These are phyloP conservation scores for Lithophane semibrunnea DNA, from an alignment of 2,888 invertebrate genomes.

Conservation along the genomic window DNA sequence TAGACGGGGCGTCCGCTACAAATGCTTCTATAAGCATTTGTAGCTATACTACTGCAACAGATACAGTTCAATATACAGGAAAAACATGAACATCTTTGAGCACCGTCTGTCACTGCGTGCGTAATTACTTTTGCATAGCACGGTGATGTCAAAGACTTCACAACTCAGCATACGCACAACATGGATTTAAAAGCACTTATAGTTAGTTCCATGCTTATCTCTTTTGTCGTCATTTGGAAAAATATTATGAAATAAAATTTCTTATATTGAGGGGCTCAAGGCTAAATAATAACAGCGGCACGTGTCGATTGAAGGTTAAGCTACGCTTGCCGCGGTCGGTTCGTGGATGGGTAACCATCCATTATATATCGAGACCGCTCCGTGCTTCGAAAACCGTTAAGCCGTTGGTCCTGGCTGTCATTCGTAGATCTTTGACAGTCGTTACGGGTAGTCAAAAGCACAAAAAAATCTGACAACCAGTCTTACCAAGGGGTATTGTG, in stretches of 20 bases:
- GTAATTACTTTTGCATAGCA: neutral
- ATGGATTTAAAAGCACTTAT: conserved; percentile 15
- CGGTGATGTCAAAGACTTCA: conserved; percentile 19
- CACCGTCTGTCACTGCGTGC: neutral
- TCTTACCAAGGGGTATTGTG: neutral
- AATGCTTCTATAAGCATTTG: too few species aligned
- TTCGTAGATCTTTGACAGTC: neutral
- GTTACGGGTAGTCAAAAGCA: neutral
- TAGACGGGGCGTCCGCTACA: too few species aligned
- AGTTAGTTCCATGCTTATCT: conserved; percentile 9
- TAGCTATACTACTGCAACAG: neutral
- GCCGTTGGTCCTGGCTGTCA: neutral
- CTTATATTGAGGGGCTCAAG: neutral
- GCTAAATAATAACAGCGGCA: neutral
- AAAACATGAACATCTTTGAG: neutral
- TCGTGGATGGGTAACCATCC: neutral
- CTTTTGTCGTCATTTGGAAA: conserved; percentile 1
- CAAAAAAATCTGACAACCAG: neutral
- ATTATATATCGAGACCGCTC: neutral
- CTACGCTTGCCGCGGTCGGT: neutral
- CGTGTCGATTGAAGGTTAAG: neutral
- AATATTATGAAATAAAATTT: neutral
- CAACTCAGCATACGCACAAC: conserved; percentile 7
- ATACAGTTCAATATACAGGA: neutral
- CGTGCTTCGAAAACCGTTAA: neutral